Evolutionary conservation across 2,888 invertebrate species (phyloP).

Genomic region (Nemotelus nigrinus): DNA sequence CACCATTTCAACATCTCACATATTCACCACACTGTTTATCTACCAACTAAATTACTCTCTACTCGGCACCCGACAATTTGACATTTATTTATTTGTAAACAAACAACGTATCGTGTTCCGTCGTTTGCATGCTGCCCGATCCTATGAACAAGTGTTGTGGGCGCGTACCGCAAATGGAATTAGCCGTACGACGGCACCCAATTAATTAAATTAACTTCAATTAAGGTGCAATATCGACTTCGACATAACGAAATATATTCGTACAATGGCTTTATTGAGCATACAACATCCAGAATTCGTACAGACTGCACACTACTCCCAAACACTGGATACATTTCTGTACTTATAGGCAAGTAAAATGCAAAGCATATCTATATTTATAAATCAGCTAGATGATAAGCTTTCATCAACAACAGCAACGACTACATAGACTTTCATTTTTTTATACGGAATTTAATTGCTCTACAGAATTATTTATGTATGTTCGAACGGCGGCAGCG

Average conservation of each 20-base stretch:
- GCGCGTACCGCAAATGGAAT: not conserved
- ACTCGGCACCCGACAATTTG: not conserved
- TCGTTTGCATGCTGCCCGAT: not conserved
- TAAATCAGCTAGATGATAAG: not conserved
- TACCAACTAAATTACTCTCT: conserved; percentile 13
- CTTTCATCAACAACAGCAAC: not conserved
- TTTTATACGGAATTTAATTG: conserved; percentile 24
- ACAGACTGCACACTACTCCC: too few species aligned
- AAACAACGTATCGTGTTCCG: not conserved
- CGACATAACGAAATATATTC: not conserved
- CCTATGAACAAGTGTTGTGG: not conserved
- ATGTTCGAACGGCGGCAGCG: not conserved
- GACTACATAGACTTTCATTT: conserved; percentile 5
- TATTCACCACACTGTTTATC: not conserved
- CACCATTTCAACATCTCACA: not conserved
- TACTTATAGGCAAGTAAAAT: conserved; percentile 6
- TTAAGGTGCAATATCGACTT: not conserved
- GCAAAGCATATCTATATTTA: not conserved
- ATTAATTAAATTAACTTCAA: conserved; percentile 31
- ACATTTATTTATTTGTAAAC: conserved; percentile 38
- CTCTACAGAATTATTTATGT: conserved; percentile 29
- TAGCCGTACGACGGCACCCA: not conserved
- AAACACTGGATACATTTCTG: not conserved
- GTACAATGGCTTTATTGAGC: too few species aligned
- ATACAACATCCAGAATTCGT: too few species aligned